Conservation (phyloP, 2,888 invertebrate species). For the Lordiphosa andalusiaca region DNA sequence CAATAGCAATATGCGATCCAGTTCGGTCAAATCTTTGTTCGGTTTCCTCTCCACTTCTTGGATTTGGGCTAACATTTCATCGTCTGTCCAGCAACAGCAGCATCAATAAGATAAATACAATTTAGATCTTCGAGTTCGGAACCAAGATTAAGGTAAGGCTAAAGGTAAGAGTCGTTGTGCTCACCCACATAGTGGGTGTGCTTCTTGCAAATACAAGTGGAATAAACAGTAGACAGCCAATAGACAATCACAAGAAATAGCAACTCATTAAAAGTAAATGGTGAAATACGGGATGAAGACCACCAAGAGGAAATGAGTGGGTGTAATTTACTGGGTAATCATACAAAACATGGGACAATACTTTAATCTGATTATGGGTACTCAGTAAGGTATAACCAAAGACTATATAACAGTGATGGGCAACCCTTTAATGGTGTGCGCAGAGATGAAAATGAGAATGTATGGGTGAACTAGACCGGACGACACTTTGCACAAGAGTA, state of each 20-base stretch:
- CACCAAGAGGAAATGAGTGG: no score
- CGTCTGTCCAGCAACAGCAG: conserved; percentile 67
- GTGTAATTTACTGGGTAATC: no score
- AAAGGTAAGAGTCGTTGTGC: no score
- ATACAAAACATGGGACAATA: no score
- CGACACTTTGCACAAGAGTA: no score
- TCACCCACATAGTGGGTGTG: conserved; percentile 9
- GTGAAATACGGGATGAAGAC: background rate
- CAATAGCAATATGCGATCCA: conserved; percentile 92
- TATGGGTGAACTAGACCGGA: no score
- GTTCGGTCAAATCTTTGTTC: conserved; percentile 86
- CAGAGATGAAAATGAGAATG: no score
- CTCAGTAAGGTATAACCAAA: background rate
- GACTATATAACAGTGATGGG: background rate
- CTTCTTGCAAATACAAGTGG: conserved; percentile 25
- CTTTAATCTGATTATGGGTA: background rate
- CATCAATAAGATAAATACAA: conserved; percentile 8
- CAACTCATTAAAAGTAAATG: conserved; percentile 31
- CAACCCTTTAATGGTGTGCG: background rate
- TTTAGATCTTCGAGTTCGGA: conserved; percentile 13
- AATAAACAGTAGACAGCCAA: conserved; percentile 8
- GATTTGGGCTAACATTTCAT: conserved; percentile 84
- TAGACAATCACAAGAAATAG: conserved; percentile 16
- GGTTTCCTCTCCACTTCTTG: conserved; percentile 84
- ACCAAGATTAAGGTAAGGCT: background rate